Evolutionary conservation across 92 coral and sea anemone species (phyloP), one percentile per base, ranked within the genome.

Genomic region (Diadumene lineata): DNA sequence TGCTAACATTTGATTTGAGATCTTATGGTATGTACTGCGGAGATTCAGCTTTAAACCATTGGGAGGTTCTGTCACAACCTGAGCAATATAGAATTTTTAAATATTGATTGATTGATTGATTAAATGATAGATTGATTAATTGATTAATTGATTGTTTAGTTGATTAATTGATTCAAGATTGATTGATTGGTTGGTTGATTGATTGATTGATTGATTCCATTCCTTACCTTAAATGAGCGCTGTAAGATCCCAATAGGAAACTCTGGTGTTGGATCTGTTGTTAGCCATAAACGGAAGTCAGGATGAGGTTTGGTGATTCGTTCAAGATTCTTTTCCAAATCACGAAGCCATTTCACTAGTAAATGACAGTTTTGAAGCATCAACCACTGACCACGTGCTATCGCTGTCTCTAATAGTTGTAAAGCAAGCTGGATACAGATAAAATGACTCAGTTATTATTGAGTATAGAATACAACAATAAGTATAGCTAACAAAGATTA

Each of bases 1-100:
- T 16, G 91, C 82, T 53, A 96, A 89, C 88, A 87, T 85, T 65
- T 92, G 96, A 61, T 96, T 92, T 79, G 99, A 91, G 63, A 96
- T 96, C 79, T 96, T 96, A 88, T 96, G 99, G 63, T 92, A 96
- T 7, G 99, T 96, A 64, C 99, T 96, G 73, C 99, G 99, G 60
- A 96, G 82, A 82, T 96, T 96, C 77, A 96, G 88, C 70, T 96
- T 96, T 19, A 96, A 88, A 29, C 99, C 99, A 67, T 96, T 96
- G 13, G 99, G 99, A 56, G 98, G 98, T 76, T 94, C 99, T 18
- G 99, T 96, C 21, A 96, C 99, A 38, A 94, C 98, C 98, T 94
- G 72, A 0, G 0, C 19, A 15, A 53, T 23, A 53, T 3, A 53
- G 19, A 53, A 44, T 8, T 17, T 8, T 44, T 44, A 44, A 44